Base-by-base conservation (phyloP, 2,113 vertebrate genomes). In the Tenebrosternarchus preto region DNA sequence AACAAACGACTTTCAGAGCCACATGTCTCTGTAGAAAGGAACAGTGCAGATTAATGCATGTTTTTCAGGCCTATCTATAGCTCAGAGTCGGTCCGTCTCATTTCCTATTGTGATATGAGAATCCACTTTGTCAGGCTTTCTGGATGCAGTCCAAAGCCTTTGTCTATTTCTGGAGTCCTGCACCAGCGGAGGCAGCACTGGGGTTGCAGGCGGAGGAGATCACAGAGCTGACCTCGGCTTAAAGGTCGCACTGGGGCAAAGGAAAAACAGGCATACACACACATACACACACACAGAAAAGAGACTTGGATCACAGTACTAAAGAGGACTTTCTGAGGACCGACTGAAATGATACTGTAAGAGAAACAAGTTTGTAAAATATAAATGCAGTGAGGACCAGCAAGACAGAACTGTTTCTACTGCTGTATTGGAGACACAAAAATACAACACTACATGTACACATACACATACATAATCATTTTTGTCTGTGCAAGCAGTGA, bases 141-240 rank as follows among this genome's bases (percentile, higher is more conserved):
- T 89, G 89, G 86, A 86, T 19, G 67, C 2, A 3, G 55, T 87
- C 84, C 87, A 89, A 63, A 72, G 46, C 70, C 1, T 5, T 69
- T 27, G 73, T 80, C 67, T 87, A 66, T 78, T 83, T 84, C 33
- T 36, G 43, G 59, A 66, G 3, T 56, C 39, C 20, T 17, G 63
- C 27, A 67, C 33, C 36, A 66, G 76, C 57, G 36, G 68, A 69
- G 81, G 83, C 77, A 73, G 68, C 55, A 11, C 60, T 46, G 4
- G 8, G 31, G 57, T 50, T 8, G 20, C 36, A n/a, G 31, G 31
- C 27, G 53, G 46, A 73, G 31, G 56, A 84, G 76, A 80, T 25
- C 61, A 60, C n/a, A 33, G 43, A 76, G 76, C 75, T 67, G 67
- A n/a, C 57, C 64, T 33, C 84, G 77, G 66, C 73, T 78, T 77